A percentile compares a stretch with the other conserved stretches of the same genome.
Conservation (phyloP, 2,113 vertebrate genomes). For the Ceyx cyanopectus region DNA sequence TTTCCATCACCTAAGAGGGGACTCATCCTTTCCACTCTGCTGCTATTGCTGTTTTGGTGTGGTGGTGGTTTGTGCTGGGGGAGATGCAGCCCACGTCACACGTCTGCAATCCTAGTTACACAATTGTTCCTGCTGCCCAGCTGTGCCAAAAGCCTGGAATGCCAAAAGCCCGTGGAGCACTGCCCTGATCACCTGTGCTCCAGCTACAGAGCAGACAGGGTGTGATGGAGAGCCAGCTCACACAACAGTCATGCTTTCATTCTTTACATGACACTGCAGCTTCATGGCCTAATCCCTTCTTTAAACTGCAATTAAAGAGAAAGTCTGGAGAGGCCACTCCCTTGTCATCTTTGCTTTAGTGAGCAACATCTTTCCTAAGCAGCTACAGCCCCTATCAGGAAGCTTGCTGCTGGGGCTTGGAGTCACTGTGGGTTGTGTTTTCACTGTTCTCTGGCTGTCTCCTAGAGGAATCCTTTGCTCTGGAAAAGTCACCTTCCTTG, state of each 20-base stretch:
- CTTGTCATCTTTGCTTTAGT: background rate
- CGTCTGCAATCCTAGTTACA: background rate
- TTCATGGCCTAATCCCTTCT: conserved; percentile 19
- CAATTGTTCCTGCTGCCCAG: background rate
- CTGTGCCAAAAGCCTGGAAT: background rate
- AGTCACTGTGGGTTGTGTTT: background rate
- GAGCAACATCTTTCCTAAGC: background rate
- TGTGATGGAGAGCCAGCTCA: background rate
- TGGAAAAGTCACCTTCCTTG: background rate
- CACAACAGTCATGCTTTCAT: background rate
- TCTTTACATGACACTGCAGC: background rate
- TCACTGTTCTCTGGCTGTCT: background rate
- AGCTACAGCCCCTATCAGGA: background rate
- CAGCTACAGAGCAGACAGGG: background rate
- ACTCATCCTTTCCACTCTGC: background rate
- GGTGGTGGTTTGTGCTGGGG: background rate
- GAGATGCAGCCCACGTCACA: too few relatives aligned
- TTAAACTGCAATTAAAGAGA: background rate
- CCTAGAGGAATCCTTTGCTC: background rate
- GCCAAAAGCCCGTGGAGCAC: background rate
- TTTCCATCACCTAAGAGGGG: background rate
- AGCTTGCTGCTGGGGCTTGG: background rate
- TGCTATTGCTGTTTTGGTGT: background rate
- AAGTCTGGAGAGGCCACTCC: background rate
- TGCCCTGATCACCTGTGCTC: background rate